Conservation (phyloP, 2,113 vertebrate species). For the Eurypyga helias region DNA sequence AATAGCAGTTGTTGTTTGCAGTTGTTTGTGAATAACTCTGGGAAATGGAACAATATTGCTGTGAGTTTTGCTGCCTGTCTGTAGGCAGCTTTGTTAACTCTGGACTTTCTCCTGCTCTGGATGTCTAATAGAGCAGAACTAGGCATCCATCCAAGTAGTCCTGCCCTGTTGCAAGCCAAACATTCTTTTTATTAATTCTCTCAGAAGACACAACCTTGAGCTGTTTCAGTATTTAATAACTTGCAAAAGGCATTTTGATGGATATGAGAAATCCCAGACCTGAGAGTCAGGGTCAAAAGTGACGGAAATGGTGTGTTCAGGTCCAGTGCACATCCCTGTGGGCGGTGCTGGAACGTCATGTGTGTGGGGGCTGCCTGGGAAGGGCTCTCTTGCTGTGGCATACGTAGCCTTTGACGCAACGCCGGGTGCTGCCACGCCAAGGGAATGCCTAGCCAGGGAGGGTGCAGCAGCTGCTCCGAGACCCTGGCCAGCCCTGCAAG, state of each 20-base stretch:
- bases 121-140: neutral
- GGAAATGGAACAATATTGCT: neutral
- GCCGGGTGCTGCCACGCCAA: fast-evolving
- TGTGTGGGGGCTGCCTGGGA: neutral
- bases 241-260: neutral
- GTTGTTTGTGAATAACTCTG: neutral
- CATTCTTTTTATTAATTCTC: neutral
- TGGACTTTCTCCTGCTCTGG: neutral
- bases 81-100: neutral
- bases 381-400: neutral
- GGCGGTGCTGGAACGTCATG: neutral
- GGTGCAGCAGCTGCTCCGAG: neutral
- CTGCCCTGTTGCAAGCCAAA: neutral
- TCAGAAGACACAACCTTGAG: neutral
- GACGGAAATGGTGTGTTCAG: neutral
- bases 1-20: neutral
- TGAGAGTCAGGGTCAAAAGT: neutral
- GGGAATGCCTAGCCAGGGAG: neutral
- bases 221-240: neutral
- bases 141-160: neutral
- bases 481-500: neutral
- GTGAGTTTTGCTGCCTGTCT: neutral
- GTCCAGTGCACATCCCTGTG: neutral
- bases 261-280: neutral
- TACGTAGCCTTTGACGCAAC: fast-evolving